Base-by-base conservation (phyloP, 1,140 invertebrate species). In the Listronotus bonariensis region DNA sequence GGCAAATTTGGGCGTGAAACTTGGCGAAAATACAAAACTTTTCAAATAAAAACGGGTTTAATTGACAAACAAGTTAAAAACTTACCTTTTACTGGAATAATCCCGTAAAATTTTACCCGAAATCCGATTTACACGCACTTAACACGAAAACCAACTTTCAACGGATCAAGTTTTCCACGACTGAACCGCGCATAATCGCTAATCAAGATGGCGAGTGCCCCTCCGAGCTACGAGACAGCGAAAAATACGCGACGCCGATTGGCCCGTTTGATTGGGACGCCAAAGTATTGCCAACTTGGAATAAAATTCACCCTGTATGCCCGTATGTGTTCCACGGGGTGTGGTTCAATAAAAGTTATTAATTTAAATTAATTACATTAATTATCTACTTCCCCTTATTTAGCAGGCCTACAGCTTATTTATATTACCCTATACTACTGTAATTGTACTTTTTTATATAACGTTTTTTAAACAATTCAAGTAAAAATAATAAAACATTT, bases 111-210 rank as follows among this genome's bases (percentile, higher is more conserved):
- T 54, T 45, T 17, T 11, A 31, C 60, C 51, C 26, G 41, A 59
- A 60, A 34, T 66, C 45, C 56, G 41, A 42, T 40, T 52, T 38
- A 61, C 49, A 41, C 32, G 17, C 20, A 36, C 53, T 48, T 59
- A 38, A 51, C 60, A 62, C 66, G 32, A 45, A 51, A 60, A 56
- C 20, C 43, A 32, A 59, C 57, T 59, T 51, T 59, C 57, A 59
- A 59, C 45, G 36, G 57, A 54, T 36, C 56, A 61, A 67, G 52
- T 63, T 58, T 53, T 54, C 26, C 48, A 56, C 66, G 51, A 68
- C 59, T 63, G 60, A 62, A 68, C 49, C 59, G 66, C 66, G 66
- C 66, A 68, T 51, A 62, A 68, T 68, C 66, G 49, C 46, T 17
- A 62, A 68, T 67, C 57, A 67, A 60, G 57, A 60, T 61, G 65